These are phyloP conservation scores for Pseudanteris insignis DNA, from an alignment of 2,888 invertebrate genomes.

Conservation along the genomic window DNA sequence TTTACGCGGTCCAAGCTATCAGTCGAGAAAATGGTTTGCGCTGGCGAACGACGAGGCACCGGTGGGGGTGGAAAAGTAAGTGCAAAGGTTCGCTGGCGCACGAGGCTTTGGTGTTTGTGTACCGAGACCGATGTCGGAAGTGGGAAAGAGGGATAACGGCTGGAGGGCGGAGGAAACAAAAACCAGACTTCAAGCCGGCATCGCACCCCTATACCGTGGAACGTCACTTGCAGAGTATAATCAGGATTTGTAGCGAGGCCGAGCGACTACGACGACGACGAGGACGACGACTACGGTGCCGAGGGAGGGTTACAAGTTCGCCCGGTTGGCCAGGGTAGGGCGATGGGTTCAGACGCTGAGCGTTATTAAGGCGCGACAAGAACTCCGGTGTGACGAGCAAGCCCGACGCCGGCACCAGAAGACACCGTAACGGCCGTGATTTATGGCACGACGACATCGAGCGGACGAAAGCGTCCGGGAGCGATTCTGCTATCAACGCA, in stretches of 20 bases:
- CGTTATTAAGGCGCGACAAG: conserved; percentile 66
- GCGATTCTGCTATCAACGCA: conserved; percentile 50
- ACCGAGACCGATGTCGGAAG: conserved; percentile 38
- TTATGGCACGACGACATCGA: conserved; percentile 63
- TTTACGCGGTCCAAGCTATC: conserved; percentile 67
- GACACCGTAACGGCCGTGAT: conserved; percentile 61
- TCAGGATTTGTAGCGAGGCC: conserved; percentile 68
- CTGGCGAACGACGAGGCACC: conserved; percentile 6
- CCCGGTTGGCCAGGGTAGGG: conserved; percentile 45
- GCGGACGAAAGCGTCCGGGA: conserved; percentile 49
- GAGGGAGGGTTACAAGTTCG: conserved; percentile 35
- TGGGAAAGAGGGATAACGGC: conserved; percentile 37
- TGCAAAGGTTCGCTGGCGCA: conserved; percentile 12
- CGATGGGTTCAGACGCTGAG: conserved; percentile 56
- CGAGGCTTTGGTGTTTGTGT: conserved; percentile 25
- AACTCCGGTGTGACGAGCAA: conserved; percentile 65
- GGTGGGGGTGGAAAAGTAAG: conserved; percentile 40
- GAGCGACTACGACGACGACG: conserved; percentile 42
- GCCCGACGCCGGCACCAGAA: conserved; percentile 61
- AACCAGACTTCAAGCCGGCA: conserved; percentile 63
- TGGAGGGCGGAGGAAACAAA: conserved; percentile 59
- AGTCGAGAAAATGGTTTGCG: conserved; percentile 57
- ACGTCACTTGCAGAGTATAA: conserved; percentile 68
- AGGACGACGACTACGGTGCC: conserved; percentile 27
- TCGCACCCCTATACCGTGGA: conserved; percentile 61